These are phyloP conservation scores for Metopolophium dirhodum DNA, from an alignment of 1,140 invertebrate genomes.

Conservation along the genomic window DNA sequence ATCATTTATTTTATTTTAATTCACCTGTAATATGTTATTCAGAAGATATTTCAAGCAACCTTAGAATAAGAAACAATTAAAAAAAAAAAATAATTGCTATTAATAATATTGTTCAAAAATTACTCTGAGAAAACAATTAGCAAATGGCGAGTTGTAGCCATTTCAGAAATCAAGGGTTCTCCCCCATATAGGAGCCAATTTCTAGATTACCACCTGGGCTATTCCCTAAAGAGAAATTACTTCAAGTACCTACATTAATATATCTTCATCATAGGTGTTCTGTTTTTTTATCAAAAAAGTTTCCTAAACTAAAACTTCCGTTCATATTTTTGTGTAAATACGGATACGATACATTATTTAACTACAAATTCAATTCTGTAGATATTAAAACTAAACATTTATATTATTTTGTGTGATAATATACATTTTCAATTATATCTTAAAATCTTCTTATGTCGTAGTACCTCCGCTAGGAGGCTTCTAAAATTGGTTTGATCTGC, in stretches of 20 bases:
- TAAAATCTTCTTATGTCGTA: too few relatives aligned
- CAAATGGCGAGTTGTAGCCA: neutral
- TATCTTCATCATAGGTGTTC: neutral
- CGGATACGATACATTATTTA: neutral
- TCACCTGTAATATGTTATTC: neutral
- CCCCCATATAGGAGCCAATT: neutral
- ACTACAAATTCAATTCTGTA: neutral
- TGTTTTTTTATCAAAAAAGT: neutral
- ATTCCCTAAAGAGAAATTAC: conserved; percentile 1
- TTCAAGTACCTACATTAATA: neutral
- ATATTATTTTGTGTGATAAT: neutral
- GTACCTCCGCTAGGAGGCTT: too few relatives aligned
- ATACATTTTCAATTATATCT: neutral
- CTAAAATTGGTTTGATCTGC: too few relatives aligned
- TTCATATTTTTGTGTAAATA: neutral
- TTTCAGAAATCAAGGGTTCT: conserved; percentile 10
- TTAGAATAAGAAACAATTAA: neutral
- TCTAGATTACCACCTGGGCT: conserved; percentile 46
- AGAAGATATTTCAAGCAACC: neutral
- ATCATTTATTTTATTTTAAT: neutral
- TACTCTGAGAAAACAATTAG: conserved; percentile 24
- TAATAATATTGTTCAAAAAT: neutral
- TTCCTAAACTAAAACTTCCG: neutral
- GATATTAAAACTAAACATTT: neutral
- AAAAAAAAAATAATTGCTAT: neutral